Evolutionary conservation across 2,888 invertebrate species (phyloP).

Genomic region (Lamellibrachia columna): DNA sequence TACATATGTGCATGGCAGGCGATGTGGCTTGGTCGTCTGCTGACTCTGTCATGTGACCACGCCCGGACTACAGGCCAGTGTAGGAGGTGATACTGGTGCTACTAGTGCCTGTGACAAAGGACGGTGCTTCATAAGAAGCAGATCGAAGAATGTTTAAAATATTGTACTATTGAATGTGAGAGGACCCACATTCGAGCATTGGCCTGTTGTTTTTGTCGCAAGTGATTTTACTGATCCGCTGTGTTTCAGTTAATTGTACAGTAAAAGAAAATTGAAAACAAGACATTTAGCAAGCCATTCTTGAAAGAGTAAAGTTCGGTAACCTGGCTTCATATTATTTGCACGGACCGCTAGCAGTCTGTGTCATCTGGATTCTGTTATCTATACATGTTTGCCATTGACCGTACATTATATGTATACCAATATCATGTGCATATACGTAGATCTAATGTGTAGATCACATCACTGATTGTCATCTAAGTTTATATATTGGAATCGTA

Average conservation of each 20-base stretch:
- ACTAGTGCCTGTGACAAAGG: neutral
- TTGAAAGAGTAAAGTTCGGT: too few species aligned
- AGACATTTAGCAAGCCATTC: too few species aligned
- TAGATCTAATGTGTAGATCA: neutral
- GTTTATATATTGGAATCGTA: constrained; percentile 4
- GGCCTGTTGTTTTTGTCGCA: neutral
- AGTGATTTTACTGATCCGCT: too few species aligned
- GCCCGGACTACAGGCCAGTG: neutral
- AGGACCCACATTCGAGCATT: neutral
- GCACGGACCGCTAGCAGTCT: neutral
- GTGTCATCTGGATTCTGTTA: neutral
- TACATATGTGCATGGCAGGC: neutral
- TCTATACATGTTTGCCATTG: constrained; percentile 9
- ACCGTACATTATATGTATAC: neutral
- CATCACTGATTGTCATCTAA: neutral
- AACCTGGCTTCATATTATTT: too few species aligned
- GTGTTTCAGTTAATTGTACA: too few species aligned
- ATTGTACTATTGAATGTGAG: neutral
- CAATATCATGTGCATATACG: neutral
- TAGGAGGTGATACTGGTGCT: neutral
- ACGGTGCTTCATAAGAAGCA: neutral
- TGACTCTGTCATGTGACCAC: neutral
- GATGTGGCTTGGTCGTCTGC: neutral
- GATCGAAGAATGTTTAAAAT: neutral
- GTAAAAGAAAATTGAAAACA: too few species aligned